Evolutionary conservation across 2,888 invertebrate genomes (phyloP), one percentile per base, ranked within the genome.

Genomic region (Cephus nigrinus): DNA sequence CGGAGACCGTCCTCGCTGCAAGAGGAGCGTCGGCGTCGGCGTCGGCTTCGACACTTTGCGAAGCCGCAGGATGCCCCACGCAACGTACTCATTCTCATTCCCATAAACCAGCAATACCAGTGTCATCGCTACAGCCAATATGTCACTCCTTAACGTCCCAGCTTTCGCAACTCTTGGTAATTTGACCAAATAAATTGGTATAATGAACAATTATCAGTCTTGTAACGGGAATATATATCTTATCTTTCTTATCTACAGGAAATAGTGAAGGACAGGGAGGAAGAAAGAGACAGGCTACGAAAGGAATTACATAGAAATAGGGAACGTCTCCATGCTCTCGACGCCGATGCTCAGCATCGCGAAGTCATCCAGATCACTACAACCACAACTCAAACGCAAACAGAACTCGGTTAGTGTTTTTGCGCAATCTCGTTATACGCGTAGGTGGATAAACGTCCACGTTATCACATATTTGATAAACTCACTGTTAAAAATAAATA

Each of bases 201-300:
- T 12, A 33, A 75, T 79, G 73, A 76, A 69, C 68, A 80, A 32
- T 68, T 30, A 35, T 55, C 55, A 23, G 55, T 55, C 55, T 23
- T 23, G 23, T 75, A 68, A 31, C 71, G 71, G 31, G 69, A 71
- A 71, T 74, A 12, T 74, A 35, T 55, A 36, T 75, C 55, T 74
- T 68, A 68, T 23, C 78, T 79, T 80, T n/a, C 72, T 79, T 75
- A 81, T 80, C 84, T 90, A 11, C 87, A 96, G 96, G 95, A 94
- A 91, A 94, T 95, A 87, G 94, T 96, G 80, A 95, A 95, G 91
- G 94, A 95, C 86, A 93, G 95, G 85, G 96, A 96, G 89, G 95
- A 95, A 87, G 96, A 96, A 90, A 93, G 95, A 78, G 95, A 95
- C 87, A 93, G 94, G 85, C 92, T 96, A 86, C 93, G 96, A 69